Conservation (phyloP, 2,113 vertebrate species). For the Mungos mungo region DNA sequence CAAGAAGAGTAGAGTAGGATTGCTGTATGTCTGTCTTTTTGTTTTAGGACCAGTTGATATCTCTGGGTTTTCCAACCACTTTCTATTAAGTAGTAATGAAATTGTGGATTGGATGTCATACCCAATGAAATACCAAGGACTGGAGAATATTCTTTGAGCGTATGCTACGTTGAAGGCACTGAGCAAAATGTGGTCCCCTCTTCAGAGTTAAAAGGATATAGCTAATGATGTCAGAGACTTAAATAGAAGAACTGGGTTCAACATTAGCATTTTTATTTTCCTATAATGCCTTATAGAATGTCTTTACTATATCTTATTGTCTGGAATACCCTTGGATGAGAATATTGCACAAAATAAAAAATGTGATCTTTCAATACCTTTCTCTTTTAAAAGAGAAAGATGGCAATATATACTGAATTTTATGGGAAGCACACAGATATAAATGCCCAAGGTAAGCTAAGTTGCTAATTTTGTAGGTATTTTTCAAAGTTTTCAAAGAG, state of each 20-base stretch:
- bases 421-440: not conserved
- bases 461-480: not conserved
- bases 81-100: not conserved
- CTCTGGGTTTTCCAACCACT: not conserved
- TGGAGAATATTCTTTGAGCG: not conserved
- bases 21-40: not conserved
- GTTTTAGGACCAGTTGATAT: not conserved
- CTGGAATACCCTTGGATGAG: not conserved
- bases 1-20: not conserved
- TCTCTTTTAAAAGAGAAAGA: not conserved
- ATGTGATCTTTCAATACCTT: not conserved
- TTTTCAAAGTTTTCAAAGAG: constrained; percentile 30
- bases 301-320: not conserved
- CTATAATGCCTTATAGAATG: not conserved
- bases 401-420: not conserved
- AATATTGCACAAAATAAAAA: not conserved
- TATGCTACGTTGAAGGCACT: not conserved
- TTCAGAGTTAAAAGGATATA: not conserved
- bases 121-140: not conserved
- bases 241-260: not conserved
- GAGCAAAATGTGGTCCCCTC: not conserved
- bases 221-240: not conserved
- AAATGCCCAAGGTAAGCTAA: not conserved
- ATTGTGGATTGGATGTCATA: not conserved
- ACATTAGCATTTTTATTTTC: not conserved